Evolutionary conservation across 2,113 vertebrate species (phyloP).

Genomic region (Cyprinus carpio): DNA sequence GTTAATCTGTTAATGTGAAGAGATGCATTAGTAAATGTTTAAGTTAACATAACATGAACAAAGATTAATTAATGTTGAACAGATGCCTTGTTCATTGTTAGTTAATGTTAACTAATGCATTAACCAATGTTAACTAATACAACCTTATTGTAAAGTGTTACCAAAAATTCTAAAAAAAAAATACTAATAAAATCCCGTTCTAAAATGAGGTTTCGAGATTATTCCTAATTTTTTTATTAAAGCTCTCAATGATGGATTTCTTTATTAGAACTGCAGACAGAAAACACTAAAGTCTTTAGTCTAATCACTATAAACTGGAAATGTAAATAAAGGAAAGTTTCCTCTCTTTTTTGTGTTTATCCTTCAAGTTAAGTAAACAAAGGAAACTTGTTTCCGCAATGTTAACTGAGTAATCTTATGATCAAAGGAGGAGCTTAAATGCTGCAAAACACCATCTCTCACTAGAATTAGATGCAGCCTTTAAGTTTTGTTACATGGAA

Average conservation of each 20-base stretch:
- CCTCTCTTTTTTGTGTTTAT: not conserved
- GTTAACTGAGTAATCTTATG: not conserved
- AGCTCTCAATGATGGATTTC: not conserved
- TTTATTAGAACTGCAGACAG: not conserved
- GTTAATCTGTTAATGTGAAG: no score
- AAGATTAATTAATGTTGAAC: no score
- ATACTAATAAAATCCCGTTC: no score
- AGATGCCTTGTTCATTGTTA: no score
- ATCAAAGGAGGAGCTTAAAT: not conserved
- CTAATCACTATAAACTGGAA: not conserved
- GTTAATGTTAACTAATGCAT: no score
- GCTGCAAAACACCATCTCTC: not conserved
- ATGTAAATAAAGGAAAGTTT: not conserved
- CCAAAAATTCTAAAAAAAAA: no score
- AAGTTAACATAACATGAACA: no score
- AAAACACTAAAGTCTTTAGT: not conserved
- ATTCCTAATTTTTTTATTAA: not conserved
- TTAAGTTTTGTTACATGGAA: not conserved
- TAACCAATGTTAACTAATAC: no score
- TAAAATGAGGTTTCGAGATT: not conserved
- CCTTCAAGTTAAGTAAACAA: slow-evolving; percentile 8
- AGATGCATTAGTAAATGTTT: no score
- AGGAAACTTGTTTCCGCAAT: slow-evolving; percentile 14
- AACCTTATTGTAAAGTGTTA: no score
- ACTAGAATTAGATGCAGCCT: not conserved